Evolutionary conservation across 2,113 vertebrate species (phyloP).

Genomic region (Ailurus styani): DNA sequence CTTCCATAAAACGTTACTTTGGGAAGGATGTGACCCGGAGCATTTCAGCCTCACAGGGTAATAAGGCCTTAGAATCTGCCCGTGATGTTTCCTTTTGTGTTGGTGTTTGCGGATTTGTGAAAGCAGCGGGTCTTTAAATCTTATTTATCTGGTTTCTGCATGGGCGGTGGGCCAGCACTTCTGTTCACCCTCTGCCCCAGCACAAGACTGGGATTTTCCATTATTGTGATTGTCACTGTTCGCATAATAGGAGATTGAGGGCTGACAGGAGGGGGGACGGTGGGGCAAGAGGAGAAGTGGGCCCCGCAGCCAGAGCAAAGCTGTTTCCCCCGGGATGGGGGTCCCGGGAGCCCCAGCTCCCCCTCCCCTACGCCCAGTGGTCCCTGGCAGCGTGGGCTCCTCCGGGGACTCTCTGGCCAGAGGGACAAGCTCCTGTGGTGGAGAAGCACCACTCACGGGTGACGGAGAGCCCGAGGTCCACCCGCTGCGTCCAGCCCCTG

Average conservation of each 20-base stretch:
- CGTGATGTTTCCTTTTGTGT: background rate
- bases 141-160: background rate
- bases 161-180: background rate
- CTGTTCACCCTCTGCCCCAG: background rate
- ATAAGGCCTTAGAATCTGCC: background rate
- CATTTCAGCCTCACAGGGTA: background rate
- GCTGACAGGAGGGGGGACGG: background rate
- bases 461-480: rapidly evolving
- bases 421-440: rapidly evolving
- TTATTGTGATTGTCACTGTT: background rate
- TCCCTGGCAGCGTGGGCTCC: rapidly evolving
- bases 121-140: background rate
- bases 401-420: background rate
- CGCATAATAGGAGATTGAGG: background rate
- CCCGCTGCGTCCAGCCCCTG: background rate
- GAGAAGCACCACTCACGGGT: background rate
- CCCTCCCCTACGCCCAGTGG: background rate
- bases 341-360: background rate
- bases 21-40: background rate
- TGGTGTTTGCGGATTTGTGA: background rate
- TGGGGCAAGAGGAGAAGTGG: background rate
- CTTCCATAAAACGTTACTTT: slow-evolving; percentile 13
- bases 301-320: background rate
- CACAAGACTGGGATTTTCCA: background rate
- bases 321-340: background rate